Conservation (phyloP, 2,888 invertebrate species). For the Sarcophaga carnaria region DNA sequence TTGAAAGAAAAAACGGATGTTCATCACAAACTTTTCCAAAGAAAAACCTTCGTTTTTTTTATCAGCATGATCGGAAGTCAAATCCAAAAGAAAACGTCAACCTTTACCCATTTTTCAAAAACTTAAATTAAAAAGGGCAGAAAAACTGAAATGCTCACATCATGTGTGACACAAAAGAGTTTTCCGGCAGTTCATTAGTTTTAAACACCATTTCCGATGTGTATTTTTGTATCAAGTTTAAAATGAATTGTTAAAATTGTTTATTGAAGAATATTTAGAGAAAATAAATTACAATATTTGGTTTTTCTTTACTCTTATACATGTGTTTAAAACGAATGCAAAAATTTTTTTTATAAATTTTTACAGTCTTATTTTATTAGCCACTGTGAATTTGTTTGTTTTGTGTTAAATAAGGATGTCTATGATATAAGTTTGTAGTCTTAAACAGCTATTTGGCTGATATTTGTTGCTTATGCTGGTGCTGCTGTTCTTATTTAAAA, state of each 20-base stretch:
- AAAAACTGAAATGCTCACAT: not conserved
- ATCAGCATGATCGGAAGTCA: constrained; percentile 17
- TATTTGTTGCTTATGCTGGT: not conserved
- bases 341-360: not conserved
- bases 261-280: not conserved
- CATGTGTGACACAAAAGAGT: constrained; percentile 2
- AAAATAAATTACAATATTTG: too few species aligned
- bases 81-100: not conserved
- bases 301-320: too few species aligned
- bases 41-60: not conserved
- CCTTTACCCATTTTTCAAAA: not conserved
- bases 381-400: too few species aligned
- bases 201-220: not conserved
- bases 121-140: not conserved
- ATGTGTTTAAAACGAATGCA: too few species aligned
- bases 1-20: too few species aligned
- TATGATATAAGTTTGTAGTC: not conserved
- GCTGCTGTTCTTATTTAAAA: not conserved
- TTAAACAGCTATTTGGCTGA: not conserved
- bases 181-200: not conserved
- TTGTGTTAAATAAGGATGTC: not conserved
- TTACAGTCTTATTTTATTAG: not conserved
- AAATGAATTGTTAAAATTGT: not conserved
- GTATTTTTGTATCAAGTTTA: not conserved
- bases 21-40: too few species aligned